phyloP scores from a whole-genome alignment of 2,888 invertebrate genomes.

The Heteromyza rotundicornis region DNA sequence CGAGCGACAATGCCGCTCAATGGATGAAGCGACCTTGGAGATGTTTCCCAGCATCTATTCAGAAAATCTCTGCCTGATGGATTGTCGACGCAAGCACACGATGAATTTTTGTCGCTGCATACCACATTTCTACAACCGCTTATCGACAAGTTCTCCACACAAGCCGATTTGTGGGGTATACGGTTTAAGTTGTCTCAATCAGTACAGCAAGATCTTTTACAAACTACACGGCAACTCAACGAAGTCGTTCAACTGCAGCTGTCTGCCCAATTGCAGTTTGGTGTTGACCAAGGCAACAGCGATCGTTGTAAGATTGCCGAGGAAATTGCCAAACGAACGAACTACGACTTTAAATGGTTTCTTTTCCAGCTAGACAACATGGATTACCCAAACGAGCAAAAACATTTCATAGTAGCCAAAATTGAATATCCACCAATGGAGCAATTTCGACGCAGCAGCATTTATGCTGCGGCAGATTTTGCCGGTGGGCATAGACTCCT shows the following conservation, averaged over 20 bases:
- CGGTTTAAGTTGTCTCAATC: slow-evolving; percentile 21
- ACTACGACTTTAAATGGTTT: background rate
- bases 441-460: slow-evolving; percentile 17
- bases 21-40: slow-evolving; percentile 13
- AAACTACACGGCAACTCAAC: slow-evolving; percentile 8
- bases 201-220: slow-evolving; percentile 8
- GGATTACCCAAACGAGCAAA: background rate
- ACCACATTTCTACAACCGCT: slow-evolving; percentile 23
- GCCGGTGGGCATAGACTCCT: slow-evolving; percentile 2
- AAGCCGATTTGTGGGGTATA: slow-evolving; percentile 11
- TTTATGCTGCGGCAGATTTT: slow-evolving; percentile 19
- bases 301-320: background rate
- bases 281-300: slow-evolving; percentile 9
- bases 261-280: slow-evolving; percentile 25
- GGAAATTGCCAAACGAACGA: too few species aligned
- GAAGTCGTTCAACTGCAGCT: slow-evolving; percentile 20
- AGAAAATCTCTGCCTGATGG: slow-evolving; percentile 24
- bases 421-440: slow-evolving; percentile 13
- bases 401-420: background rate
- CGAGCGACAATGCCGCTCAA: slow-evolving; percentile 16
- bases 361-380: background rate
- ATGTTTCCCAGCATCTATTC: slow-evolving; percentile 24
- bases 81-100: slow-evolving; percentile 22
- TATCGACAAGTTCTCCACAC: background rate
- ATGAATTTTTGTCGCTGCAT: slow-evolving; percentile 21